Base-by-base conservation (phyloP, 2,888 invertebrate species). In the Polydrusus tereticollis region DNA sequence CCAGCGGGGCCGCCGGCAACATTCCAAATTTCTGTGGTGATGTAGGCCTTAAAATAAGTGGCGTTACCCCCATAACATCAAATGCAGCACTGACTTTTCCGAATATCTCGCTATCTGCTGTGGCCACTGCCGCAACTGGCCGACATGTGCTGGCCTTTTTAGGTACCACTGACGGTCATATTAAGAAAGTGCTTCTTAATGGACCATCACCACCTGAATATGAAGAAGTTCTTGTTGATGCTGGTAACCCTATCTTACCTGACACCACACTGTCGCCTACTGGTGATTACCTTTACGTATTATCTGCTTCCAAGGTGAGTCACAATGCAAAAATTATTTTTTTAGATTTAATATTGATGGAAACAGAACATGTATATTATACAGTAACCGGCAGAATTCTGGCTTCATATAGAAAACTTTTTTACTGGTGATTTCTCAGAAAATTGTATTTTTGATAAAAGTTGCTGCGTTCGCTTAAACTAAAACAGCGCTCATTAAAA, bases 81-180 rank as follows among this genome's bases (percentile, higher is more conserved):
- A 89, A 90, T 80, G 92, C 96, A 2, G 88, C 93, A 63, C 89
- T 93, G 77, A 90, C 90, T 84, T 97, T 92, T 88, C 93, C 92
- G 77, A 91, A 94, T 82, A 91, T 92, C 45, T 92, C 94, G 38
- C 86, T 96, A 68, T 94, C 95, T 26, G 94, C 96, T 14, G 90
- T 98, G 18, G 92, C 95, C 0, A 92, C 96, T 80, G 93, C 96
- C 69, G 92, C 93, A 16, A 96, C 96, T 5, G 95, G 97, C 72
- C 91, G 93, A 67, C 97, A 98, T 85, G 97, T 97, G 10, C 92
- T 99, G 72, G 96, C 95, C 21, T 98, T 99, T 86, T 88, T 98
- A 58, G 99, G 99, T 29, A 97, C 98, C 0, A 91, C 89, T 77
- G 89, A 91, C 76, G 99, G 99, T 23, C 86, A 87, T 59, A 87